Evolutionary conservation across 2,888 invertebrate genomes (phyloP), one percentile per base, ranked within the genome.

Genomic region (Ametastegia equiseti): DNA sequence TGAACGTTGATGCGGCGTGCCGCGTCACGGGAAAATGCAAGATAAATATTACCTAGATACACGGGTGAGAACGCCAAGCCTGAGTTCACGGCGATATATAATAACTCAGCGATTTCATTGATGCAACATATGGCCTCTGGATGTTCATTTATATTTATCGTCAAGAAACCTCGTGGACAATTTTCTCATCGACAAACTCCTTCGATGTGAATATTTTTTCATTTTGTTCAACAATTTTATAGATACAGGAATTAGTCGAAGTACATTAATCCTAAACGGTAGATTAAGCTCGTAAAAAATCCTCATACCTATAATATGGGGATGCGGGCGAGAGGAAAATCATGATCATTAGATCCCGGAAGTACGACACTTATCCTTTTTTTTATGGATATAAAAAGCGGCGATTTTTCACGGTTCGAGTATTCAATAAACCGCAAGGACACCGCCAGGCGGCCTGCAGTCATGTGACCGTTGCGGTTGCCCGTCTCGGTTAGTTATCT

Each of bases 11-110:
- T 33, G 50, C 27, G 42, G 54, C 30, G 15, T 36, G 30, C 50
- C 36, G 54, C 75, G 75, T 75, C 75, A 75, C 75, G 75, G 75
- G 75, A 75, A 75, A 75, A 75, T 75, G 75, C n/a, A n/a, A 75
- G 75, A 75, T 54, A 27, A 75, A 50, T 75, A 75, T 75, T 50
- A 75, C 75, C 75, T 75, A n/a, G n/a, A n/a, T n/a, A 50, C 50
- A 54, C 23, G 50, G n/a, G 33, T 75, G 75, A 19, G 71, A 71
- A 71, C 71, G 27, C 42, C 5, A 4, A 30, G 9, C 27, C 75
- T 54, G 13, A 54, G 75, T 75, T 75, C 50, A 45, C 54, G 75
- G 75, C 45, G 36, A 30, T 15, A 42, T 42, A 30, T 60, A 2
- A 54, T 75, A 54, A 75, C 36, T 75, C 75, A 54, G 36, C 50